A percentile compares a stretch with the other conserved stretches of the same genome.
phyloP scores from a whole-genome alignment of 2,888 invertebrate species.

The Cantharis rufa region DNA sequence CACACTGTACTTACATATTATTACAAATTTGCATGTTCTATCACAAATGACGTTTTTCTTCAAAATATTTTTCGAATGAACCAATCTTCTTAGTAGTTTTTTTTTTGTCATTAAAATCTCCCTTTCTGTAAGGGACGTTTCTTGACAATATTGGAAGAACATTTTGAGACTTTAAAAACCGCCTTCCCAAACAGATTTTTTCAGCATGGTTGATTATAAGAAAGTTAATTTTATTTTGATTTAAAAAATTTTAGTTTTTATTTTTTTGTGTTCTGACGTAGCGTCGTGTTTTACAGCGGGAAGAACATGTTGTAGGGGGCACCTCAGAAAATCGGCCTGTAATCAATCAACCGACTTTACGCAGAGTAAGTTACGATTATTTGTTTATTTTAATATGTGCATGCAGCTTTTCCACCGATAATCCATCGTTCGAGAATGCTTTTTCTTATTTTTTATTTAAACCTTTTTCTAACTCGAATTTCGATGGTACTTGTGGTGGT shows the following conservation, averaged over 20 bases:
- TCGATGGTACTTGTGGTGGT: not conserved
- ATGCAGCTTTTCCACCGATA: not conserved
- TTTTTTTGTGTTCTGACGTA: conserved; percentile 44
- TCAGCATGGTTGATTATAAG: not conserved
- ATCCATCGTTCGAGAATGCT: not conserved
- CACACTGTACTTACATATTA: too few relatives aligned
- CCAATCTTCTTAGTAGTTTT: too few relatives aligned
- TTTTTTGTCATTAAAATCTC: not conserved
- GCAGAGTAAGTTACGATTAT: conserved; percentile 26
- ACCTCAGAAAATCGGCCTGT: conserved; percentile 26
- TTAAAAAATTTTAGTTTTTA: conserved; percentile 13
- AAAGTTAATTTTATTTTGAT: not conserved
- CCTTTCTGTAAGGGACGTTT: not conserved
- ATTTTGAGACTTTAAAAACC: not conserved
- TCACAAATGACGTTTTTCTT: too few relatives aligned
- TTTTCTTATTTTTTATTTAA: not conserved
- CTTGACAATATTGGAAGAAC: not conserved
- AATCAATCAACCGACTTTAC: conserved; percentile 24
- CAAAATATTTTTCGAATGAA: too few relatives aligned
- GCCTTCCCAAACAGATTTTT: not conserved
- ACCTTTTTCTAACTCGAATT: not conserved
- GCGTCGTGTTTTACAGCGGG: conserved; percentile 44
- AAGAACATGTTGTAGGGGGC: conserved; percentile 30
- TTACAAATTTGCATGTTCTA: too few relatives aligned
- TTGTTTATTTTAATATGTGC: not conserved